Evolutionary conservation across 1,140 invertebrate species (phyloP), one percentile per base, ranked within the genome.

Genomic region (Lithobius niger): DNA sequence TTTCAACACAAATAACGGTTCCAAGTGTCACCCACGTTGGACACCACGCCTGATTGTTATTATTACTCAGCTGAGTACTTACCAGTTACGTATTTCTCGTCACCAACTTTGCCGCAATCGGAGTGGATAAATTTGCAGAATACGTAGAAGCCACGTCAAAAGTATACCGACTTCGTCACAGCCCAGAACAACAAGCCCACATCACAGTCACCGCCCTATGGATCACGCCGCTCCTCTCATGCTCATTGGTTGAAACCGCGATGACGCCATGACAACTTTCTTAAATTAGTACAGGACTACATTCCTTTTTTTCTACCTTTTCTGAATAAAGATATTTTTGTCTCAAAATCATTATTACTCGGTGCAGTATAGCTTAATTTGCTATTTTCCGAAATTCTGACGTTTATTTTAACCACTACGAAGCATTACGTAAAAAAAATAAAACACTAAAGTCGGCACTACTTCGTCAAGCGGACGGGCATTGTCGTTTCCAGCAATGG

Each of bases 71-170:
- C 64, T 58, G 67, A 64, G 66, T 82, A 84, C 83, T 85, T 82
- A 86, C 83, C 83, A 84, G 82, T 87, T 88, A 87, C 84, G 84
- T 86, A 86, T 84, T 86, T 83, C 82, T 87, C 84, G 84, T 87
- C 84, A 87, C 84, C 81, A 82, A 84, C 76, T 86, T 85, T 84
- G 83, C 83, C 82, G 83, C 82, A 81, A 83, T 82, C 81, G 81
- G 84, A 88, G 82, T 87, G 84, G 85, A 83, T 82, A 84, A 85
- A 81, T 69, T 70, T 79, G 79, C 78, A 82, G 80, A 79, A 83
- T 86, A 87, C 84, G 85, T 88, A 87, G 84, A 82, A 84, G 83
- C 84, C 84, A 88, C 85, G 85, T 88, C 85, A 88, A 88, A 81
- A 82, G 82, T 83, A 82, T 81, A 81, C 80, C 80, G 80, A 79